These are phyloP conservation scores for Drosophila prosaltans DNA, from an alignment of 1,140 invertebrate genomes.

Conservation along the genomic window DNA sequence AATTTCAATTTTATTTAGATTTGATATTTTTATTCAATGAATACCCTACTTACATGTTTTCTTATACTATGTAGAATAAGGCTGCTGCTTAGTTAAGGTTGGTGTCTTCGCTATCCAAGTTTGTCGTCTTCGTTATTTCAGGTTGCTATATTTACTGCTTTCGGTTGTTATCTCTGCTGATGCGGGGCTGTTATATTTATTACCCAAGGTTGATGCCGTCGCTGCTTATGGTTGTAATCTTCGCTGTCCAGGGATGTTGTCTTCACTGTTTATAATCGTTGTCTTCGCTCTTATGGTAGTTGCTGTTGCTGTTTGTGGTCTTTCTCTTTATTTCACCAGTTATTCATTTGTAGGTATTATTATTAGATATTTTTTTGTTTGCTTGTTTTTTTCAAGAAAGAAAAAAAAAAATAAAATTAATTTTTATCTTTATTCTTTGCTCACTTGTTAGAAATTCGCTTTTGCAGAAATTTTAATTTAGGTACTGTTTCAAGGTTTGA, in stretches of 20 bases:
- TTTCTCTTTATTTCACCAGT: neutral
- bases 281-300: neutral
- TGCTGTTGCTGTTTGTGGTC: neutral
- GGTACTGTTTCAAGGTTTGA: too few species aligned
- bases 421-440: too few species aligned
- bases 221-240: neutral
- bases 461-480: too few species aligned
- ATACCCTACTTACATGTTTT: constrained; percentile 2
- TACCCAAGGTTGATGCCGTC: neutral
- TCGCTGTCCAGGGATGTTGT: too few species aligned
- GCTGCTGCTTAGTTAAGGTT: too few species aligned
- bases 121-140: too few species aligned
- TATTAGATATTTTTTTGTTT: neutral
- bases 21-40: neutral
- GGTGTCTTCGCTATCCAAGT: too few species aligned
- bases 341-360: neutral
- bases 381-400: neutral
- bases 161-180: too few species aligned
- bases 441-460: too few species aligned
- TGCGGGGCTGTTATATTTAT: neutral
- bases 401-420: too few species aligned
- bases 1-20: neutral
- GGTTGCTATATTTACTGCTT: too few species aligned
- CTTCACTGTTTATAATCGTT: too few species aligned
- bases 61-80: neutral